Evolutionary conservation across 2,888 invertebrate species (phyloP), one percentile per base, ranked within the genome.

Genomic region (Loripinus fragilis): DNA sequence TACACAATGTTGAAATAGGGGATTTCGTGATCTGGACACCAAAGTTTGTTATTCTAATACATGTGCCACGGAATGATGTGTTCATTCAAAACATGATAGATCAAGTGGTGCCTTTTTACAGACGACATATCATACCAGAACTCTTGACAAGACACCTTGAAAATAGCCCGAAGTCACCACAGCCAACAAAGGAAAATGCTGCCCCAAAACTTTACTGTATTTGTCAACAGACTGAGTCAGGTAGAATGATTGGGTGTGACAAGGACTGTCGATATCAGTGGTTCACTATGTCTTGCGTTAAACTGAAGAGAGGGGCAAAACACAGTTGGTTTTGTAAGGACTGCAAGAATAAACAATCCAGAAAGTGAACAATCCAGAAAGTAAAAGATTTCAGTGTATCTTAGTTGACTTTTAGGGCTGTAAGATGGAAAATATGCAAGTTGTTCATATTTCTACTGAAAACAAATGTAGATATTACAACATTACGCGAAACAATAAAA

Each of bases 1-100:
- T 78, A 3, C 52, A 28, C n/a, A 52, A 60, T 1, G 17, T 35
- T 5, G 25, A 66, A 1, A 66, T 35, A 45, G 25, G 20, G 38
- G 78, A 73, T 65, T 78, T 74, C 65, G 70, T 78, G 7, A 20
- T 71, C 7, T 7, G 64, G 55, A 41, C 28, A 8, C n/a, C 12
- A 28, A 10, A 7, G 7, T 2, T 25, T 55, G 3, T 5, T 5
- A 28, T n/a, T 23, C 23, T 28, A 7, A 7, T 8, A 2, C 15
- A 28, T 5, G 55, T 55, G 55, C 1, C 2, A 2, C 3, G 23
- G 55, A 25, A 55, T 15, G 25, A 23, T 7, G 7, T 2, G 8
- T 55, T 55, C 55, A n/a, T n/a, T 3, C 7, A 25, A 3, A 25
- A 55, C 23, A 10, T 55, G 23, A 3, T 55, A 12, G 5, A 55